Conservation (phyloP, 2,797 vertebrate genomes). For the Acanthurus leucopareius region DNA sequence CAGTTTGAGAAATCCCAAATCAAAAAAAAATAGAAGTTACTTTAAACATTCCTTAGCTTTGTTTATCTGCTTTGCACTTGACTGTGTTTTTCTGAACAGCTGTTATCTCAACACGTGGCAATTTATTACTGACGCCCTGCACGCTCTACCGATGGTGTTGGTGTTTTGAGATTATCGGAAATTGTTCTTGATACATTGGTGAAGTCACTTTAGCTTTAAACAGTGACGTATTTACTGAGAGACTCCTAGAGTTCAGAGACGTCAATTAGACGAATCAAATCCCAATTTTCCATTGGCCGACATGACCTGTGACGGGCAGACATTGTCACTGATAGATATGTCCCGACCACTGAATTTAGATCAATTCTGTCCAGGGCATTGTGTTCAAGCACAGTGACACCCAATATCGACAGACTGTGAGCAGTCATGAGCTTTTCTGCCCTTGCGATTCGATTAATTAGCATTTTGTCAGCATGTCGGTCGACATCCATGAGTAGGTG, state of each 20-base stretch:
- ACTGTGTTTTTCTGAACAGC: constrained; percentile 23
- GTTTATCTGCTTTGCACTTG: neutral
- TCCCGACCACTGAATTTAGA: constrained; percentile 47
- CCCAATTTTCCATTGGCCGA: constrained; percentile 61
- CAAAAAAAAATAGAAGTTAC: neutral
- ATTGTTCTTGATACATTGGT: neutral
- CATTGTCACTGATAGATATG: constrained; percentile 23
- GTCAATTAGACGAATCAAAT: constrained; percentile 45
- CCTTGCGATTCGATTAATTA: constrained; percentile 19
- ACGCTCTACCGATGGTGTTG: neutral
- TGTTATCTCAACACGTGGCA: constrained; percentile 23
- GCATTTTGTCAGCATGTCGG: constrained; percentile 16
- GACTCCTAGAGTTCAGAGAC: constrained; percentile 3
- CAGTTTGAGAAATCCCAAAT: neutral
- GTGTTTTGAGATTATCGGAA: neutral
- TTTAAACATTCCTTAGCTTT: neutral
- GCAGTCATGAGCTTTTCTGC: constrained; percentile 26
- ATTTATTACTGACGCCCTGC: constrained; percentile 4
- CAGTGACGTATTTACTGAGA: constrained; percentile 25
- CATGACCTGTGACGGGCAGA: constrained; percentile 44
- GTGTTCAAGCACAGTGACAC: constrained; percentile 43
- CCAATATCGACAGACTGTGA: constrained; percentile 38
- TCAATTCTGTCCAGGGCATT: constrained; percentile 45
- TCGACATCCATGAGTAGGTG: constrained; percentile 2
- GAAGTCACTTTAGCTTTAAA: neutral